Conservation (phyloP, 2,888 invertebrate species). For the Lamellibrachia columna region DNA sequence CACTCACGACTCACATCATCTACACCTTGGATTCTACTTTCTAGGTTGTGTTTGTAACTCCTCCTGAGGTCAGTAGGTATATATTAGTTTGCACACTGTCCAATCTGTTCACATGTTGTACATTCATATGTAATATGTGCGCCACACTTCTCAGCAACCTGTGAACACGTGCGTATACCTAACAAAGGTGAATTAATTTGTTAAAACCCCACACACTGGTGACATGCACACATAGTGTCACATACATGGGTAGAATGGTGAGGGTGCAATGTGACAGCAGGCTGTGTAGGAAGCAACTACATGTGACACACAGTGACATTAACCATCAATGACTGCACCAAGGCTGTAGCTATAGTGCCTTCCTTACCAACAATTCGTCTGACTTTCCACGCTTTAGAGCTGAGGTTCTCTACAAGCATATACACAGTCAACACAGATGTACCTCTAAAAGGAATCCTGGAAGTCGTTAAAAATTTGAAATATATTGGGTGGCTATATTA, state of each 20-base stretch:
- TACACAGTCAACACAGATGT: neutral
- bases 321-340: neutral
- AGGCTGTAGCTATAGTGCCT: neutral
- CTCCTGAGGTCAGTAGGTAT: too few relatives aligned
- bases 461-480: neutral
- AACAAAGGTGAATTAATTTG: neutral
- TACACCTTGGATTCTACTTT: neutral
- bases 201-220: neutral
- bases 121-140: neutral
- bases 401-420: slow-evolving; percentile 16
- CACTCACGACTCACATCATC: neutral
- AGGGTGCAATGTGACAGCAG: neutral
- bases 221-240: neutral
- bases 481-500: neutral
- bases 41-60: neutral
- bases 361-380: neutral
- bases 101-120: neutral
- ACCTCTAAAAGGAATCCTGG: neutral
- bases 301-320: neutral
- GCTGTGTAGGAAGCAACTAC: slow-evolving; percentile 12
- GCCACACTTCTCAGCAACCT: neutral
- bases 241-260: neutral
- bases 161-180: neutral
- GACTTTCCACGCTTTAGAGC: neutral
- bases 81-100: neutral